A percentile compares a stretch with the other conserved stretches of the same genome.
These are phyloP conservation scores for Nephrotoma guestfalica DNA, from an alignment of 2,888 invertebrate species.

Conservation along the genomic window DNA sequence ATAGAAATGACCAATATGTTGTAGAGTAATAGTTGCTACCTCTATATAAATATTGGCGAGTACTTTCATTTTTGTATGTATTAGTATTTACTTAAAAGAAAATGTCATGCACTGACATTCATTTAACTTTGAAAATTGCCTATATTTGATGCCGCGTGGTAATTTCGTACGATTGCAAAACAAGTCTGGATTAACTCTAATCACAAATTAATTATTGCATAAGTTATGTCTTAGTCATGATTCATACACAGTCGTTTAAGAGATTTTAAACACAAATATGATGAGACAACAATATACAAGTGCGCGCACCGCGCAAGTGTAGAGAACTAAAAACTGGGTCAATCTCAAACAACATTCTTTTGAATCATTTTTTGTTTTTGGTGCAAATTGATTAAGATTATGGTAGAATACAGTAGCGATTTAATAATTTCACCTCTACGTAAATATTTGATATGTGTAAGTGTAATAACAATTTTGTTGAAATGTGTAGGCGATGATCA, in stretches of 20 bases:
- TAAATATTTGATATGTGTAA: neutral
- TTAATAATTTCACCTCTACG: neutral
- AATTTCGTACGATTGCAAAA: neutral
- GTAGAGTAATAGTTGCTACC: neutral
- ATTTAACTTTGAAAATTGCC: neutral
- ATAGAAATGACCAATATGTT: neutral
- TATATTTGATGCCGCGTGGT: neutral
- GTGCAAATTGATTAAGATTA: neutral
- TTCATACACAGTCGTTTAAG: neutral
- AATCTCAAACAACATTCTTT: neutral
- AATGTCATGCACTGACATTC: neutral
- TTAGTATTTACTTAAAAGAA: neutral
- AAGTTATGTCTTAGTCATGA: neutral
- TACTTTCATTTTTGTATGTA: neutral
- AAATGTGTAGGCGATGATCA: neutral
- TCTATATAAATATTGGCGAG: neutral
- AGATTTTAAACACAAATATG: neutral
- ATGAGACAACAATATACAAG: neutral
- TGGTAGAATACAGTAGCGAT: neutral
- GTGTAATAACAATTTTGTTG: neutral
- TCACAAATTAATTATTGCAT: neutral
- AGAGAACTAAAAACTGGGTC: neutral
- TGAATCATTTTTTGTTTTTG: neutral
- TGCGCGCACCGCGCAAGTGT: neutral
- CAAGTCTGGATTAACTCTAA: neutral